These are phyloP conservation scores for Parasteatoda tepidariorum DNA, from an alignment of 1,140 invertebrate genomes.

Conservation along the genomic window DNA sequence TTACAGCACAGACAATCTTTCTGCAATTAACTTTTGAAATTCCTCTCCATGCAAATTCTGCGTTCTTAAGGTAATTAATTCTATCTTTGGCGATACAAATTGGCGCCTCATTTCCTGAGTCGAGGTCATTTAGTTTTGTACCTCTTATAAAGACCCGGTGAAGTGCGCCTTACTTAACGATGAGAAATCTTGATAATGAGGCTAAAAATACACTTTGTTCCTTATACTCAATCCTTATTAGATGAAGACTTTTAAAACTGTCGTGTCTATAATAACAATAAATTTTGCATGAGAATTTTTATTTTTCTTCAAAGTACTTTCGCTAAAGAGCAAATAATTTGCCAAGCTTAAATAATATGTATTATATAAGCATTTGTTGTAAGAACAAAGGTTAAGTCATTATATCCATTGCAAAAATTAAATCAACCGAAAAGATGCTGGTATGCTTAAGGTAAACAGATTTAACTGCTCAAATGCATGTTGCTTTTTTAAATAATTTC, in stretches of 20 bases:
- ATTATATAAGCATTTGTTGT: constrained; percentile 20
- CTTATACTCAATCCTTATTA: constrained; percentile 5
- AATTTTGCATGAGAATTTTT: not conserved
- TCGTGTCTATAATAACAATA: constrained; percentile 23
- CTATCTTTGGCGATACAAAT: constrained; percentile 58
- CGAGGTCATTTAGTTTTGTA: constrained; percentile 50
- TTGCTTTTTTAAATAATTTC: no score
- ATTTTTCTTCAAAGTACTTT: constrained; percentile 14
- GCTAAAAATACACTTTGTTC: constrained; percentile 54
- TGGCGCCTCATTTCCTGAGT: constrained; percentile 57
- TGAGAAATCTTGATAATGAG: constrained; percentile 51
- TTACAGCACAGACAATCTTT: no score
- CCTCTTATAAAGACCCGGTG: constrained; percentile 37
- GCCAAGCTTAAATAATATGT: constrained; percentile 33
- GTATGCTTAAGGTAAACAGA: no score
- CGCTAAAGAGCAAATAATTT: constrained; percentile 31
- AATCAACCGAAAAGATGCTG: no score
- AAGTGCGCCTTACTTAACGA: constrained; percentile 49
- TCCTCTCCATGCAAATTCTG: constrained; percentile 14
- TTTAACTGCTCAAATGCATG: no score
- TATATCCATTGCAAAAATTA: no score
- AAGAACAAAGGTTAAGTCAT: no score
- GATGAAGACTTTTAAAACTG: constrained; percentile 8
- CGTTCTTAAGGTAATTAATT: constrained; percentile 54
- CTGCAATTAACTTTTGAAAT: constrained; percentile 50